Evolutionary conservation across 2,113 vertebrate genomes (phyloP), one percentile per base, ranked within the genome.

Genomic region (Coracopsis vasa): DNA sequence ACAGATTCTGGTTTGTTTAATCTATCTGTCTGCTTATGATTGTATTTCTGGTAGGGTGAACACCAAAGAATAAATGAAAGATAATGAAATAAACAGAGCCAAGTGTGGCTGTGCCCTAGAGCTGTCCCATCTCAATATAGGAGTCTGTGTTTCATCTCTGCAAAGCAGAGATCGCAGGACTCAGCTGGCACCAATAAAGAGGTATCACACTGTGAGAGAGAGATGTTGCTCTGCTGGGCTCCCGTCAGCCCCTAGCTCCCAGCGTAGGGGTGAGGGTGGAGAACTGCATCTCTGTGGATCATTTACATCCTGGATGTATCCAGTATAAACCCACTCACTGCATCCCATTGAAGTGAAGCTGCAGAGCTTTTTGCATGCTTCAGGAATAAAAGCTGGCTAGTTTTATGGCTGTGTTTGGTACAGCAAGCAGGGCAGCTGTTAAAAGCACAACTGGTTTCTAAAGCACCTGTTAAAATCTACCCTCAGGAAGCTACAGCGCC

Each of bases 151-250:
- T 96, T 96, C 86, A 80, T 88, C 86, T 94, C 56, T 93, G 73
- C 78, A 51, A 53, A 93, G 88, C 80, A 72, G 83, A 87, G 77
- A 79, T 75, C 69, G 94, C 64, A 75, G 92, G 92, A 92, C 88
- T 86, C 92, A 97, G 88, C 88, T 95, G 92, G 86, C 92, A 95
- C 53, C 80, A 91, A 80, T 92, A 93, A 95, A 92, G 62, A 84
- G 60, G 6, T 67, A 42, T 85, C 88, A 92, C 62, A 72, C 56
- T 79, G 84, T n/a, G 73, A 84, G 61, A 83, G 54, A 51, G 71
- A 92, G 42, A 67, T 86, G 67, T 71, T 1, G 0, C n/a, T 54
- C 65, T 61, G 31, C 73, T 84, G 51, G 61, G 67, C 37, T 90
- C 54, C 69, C 3, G 8, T 33, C 77, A 88, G 72, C 7, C 61